Evolutionary conservation across 1,140 invertebrate genomes (phyloP), one percentile per base, ranked within the genome.

Genomic region (Tetranychus urticae): DNA sequence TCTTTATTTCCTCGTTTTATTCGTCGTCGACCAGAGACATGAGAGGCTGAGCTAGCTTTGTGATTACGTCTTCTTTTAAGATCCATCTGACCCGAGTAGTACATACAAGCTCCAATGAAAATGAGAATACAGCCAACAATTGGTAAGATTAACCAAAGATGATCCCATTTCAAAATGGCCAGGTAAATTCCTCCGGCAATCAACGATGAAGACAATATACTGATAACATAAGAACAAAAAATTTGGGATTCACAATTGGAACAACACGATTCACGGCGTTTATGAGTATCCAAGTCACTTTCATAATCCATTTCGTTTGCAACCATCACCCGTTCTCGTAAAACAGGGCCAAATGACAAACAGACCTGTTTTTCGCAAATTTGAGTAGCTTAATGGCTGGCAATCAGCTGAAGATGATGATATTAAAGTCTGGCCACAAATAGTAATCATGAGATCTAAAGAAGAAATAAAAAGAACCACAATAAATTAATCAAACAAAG

Each of bases 81-180:
- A n/a, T 35, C n/a, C 12, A n/a, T 33, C 12, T 23, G 13, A 13
- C 62, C 62, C 31, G 35, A 37, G 34, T 55, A 50, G 36, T 63
- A 63, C 34, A 63, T 56, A 47, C 52, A 63, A 12, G 62, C 7
- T 14, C 62, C 62, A 14, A 63, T 39, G 14, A 63, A 48, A n/a
- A 61, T 61, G 13, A 63, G n/a, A 12, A 63, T 12, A 14, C 62
- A 13, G 23, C 62, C 62, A 14, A 50, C n/a, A 1, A 33, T 8
- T 1, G 52, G 39, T 10, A 63, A 34, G 3, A 63, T 36, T 31
- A 63, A 42, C 59, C 60, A 63, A 7, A 13, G 12, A 14, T 56
- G 60, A 45, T 57, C 48, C 42, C 56, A 61, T 31, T 63, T n/a
- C 5, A 46, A 10, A 6, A 62, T 35, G 14, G 39, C 52, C 48